phyloP scores from a whole-genome alignment of 2,888 invertebrate species.

The Aphidius colemani region DNA sequence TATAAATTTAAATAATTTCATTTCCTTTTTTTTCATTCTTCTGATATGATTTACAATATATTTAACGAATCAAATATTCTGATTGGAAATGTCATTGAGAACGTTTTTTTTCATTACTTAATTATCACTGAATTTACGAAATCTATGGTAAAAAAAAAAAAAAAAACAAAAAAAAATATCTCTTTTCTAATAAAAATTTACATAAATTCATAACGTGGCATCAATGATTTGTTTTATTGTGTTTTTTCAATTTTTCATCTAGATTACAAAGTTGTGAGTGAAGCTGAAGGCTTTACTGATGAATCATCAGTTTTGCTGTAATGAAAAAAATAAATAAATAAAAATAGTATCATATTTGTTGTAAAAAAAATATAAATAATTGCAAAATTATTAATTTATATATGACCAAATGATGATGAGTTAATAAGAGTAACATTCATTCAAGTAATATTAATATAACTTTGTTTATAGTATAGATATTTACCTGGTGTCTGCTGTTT shows the following conservation, averaged over 20 bases:
- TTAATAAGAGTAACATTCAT: too few relatives aligned
- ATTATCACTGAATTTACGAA: conserved; percentile 18
- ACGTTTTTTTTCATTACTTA: conserved; percentile 11
- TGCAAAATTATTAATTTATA: background rate
- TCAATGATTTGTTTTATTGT: conserved; percentile 8
- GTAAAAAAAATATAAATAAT: background rate
- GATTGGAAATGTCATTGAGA: conserved; percentile 25
- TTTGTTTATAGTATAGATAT: background rate
- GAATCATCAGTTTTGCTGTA: conserved; percentile 22
- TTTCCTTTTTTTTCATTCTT: conserved; percentile 20
- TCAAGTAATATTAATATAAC: too few relatives aligned
- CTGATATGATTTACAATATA: conserved; percentile 38
- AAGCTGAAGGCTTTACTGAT: conserved; percentile 14
- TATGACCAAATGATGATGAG: too few relatives aligned
- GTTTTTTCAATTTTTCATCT: conserved; percentile 6
- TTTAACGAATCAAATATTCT: conserved; percentile 34
- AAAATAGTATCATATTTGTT: background rate
- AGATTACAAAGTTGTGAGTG: conserved; percentile 25
- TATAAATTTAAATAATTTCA: conserved; percentile 3
- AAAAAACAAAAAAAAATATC: conserved; percentile 3
- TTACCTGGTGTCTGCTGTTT: conserved; percentile 1
- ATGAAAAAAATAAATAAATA: conserved; percentile 3
- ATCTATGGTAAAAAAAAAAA: conserved; percentile 13
- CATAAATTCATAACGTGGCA: conserved; percentile 20
- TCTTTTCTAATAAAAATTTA: conserved; percentile 23